Evolutionary conservation across 2,797 vertebrate genomes (phyloP), one percentile per base, ranked within the genome.

Genomic region (Tragopan temminckii): DNA sequence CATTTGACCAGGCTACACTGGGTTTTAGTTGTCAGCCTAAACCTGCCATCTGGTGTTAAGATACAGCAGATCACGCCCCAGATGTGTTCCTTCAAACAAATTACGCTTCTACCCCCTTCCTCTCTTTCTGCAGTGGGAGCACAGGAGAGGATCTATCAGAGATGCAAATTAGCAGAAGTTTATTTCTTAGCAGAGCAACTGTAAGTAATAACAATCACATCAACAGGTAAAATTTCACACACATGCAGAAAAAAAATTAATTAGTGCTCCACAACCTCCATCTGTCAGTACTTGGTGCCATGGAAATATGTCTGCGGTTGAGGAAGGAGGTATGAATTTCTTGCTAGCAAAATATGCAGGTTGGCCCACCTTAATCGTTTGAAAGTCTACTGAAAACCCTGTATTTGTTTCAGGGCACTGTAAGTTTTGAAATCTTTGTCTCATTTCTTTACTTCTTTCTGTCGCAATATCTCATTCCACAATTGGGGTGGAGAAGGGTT

Each of bases 1-100:
- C 78, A 82, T 96, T 82, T 96, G 94, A 94, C 67, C 94, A 94
- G 57, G 85, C 77, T 95, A 95, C 97, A 90, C 43, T 11, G 36
- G 82, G 92, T 91, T 97, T 94, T 95, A 96, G 95, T 91, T 94
- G 95, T 97, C 92, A 97, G 97, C 96, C 96, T 97, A 96, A 98
- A 98, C 96, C 97, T 98, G 97, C 97, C 97, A 98, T 97, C 98
- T 98, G 97, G 96, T 98, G 96, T 98, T 97, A 97, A 96, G 95
- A 98, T 67, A 96, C 17, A 96, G 95, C 96, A 97, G 97, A 97
- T 97, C 94, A 95, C 89, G 96, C 80, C 95, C 94, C 96, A 97
- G 95, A 97, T 97, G 95, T 96, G 91, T 95, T 97, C 90, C 92
- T 97, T 97, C 96, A 96, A 97, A 97, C 89, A 97, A 96, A 97